These are phyloP conservation scores for Bolborhynchus lineola DNA, from an alignment of 2,113 vertebrate genomes.

Conservation along the genomic window DNA sequence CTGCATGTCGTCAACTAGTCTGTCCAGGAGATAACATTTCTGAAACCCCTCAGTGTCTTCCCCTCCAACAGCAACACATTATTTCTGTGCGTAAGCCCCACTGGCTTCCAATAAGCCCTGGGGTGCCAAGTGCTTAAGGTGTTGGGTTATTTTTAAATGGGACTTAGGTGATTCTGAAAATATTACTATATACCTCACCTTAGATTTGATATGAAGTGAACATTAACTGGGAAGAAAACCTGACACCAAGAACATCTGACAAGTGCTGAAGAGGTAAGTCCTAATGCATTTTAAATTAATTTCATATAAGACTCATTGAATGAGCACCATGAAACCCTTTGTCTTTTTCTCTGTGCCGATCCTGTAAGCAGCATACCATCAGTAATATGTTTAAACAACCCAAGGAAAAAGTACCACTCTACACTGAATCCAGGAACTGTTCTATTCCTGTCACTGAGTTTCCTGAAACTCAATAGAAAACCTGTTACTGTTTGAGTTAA, in stretches of 20 bases:
- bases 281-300: conserved; percentile 31
- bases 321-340: conserved; percentile 1
- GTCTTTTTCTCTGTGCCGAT: conserved; percentile 22
- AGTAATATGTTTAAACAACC: conserved; percentile 1
- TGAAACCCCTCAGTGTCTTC: background rate
- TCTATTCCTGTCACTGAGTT: background rate
- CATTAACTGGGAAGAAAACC: conserved; percentile 4
- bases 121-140: background rate
- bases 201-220: background rate
- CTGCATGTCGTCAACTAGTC: background rate
- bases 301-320: background rate
- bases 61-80: background rate
- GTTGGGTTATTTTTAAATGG: background rate
- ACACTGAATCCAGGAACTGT: background rate
- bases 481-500: background rate
- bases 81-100: background rate
- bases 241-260: background rate
- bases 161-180: background rate
- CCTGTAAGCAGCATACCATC: conserved; percentile 4
- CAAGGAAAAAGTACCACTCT: background rate
- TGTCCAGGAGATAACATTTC: background rate
- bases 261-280: background rate
- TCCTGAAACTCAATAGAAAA: background rate
- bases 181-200: background rate
- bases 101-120: background rate